Conservation (phyloP, 2,888 invertebrate genomes). For the Drosophila kanekoi region DNA sequence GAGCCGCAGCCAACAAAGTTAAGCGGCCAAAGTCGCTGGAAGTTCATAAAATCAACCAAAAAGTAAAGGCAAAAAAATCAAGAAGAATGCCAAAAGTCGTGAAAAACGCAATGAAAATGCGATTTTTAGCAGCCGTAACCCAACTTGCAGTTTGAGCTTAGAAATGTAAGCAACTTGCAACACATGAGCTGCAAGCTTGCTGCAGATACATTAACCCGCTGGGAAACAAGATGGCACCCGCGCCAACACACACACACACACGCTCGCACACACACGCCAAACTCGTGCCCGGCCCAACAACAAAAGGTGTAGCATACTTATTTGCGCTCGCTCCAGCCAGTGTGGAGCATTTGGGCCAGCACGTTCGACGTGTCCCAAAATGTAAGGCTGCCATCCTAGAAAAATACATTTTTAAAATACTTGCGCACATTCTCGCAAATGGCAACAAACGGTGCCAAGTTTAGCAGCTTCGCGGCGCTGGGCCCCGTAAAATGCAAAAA, state of each 20-base stretch:
- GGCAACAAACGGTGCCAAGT: slow-evolving; percentile 78
- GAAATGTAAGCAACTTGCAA: slow-evolving; percentile 11
- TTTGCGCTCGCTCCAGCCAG: slow-evolving; percentile 34
- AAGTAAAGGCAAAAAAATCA: slow-evolving; percentile 13
- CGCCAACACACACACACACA: slow-evolving; percentile 11
- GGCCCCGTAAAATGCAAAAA: slow-evolving; percentile 65
- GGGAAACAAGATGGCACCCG: slow-evolving; percentile 34
- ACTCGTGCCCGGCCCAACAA: slow-evolving; percentile 1
- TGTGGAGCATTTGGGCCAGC: slow-evolving; percentile 22
- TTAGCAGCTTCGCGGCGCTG: slow-evolving; percentile 73
- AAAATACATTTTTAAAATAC: slow-evolving; percentile 79
- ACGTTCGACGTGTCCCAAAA: slow-evolving; percentile 65
- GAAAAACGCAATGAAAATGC: slow-evolving; percentile 55
- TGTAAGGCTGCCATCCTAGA: slow-evolving; percentile 52
- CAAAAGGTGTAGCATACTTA: slow-evolving; percentile 56
- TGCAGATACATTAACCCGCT: slow-evolving; percentile 42
- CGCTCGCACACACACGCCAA: neutral
- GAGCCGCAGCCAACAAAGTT: slow-evolving; percentile 66
- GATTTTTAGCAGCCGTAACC: slow-evolving; percentile 32
- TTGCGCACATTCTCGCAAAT: slow-evolving; percentile 71
- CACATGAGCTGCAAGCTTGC: slow-evolving; percentile 31
- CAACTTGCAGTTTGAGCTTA: slow-evolving; percentile 30
- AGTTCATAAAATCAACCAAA: slow-evolving; percentile 64
- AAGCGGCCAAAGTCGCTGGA: slow-evolving; percentile 50
- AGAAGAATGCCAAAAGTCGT: slow-evolving; percentile 32